A percentile compares a stretch with the other conserved stretches of the same genome.
Conservation (phyloP, 1,140 invertebrate genomes). For the Notospermus geniculatus region DNA sequence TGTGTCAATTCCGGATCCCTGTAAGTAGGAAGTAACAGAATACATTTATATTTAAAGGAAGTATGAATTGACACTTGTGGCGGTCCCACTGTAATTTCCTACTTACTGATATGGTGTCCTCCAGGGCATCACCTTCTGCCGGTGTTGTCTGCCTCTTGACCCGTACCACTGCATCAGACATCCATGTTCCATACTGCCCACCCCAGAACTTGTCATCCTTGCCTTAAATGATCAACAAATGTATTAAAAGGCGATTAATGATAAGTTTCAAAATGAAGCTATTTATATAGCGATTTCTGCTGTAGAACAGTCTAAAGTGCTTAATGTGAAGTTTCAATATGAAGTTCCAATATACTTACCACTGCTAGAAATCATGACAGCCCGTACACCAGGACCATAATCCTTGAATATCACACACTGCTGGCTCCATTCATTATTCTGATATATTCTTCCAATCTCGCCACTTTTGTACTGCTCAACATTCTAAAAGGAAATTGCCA, state of each 20-base stretch:
- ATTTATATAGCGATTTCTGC: not conserved
- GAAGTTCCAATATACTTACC: constrained; percentile 17
- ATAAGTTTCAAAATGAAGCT: not conserved
- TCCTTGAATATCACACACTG: constrained; percentile 22
- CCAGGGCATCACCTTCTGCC: constrained; percentile 27
- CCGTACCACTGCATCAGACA: constrained; percentile 29
- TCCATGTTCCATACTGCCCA: constrained; percentile 31
- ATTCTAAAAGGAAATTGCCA: constrained; percentile 17
- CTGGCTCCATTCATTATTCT: constrained; percentile 27
- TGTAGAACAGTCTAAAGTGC: not conserved
- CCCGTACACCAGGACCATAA: constrained; percentile 31
- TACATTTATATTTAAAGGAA: no score
- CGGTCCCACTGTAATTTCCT: no score
- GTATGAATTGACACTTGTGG: no score
- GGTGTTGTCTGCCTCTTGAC: constrained; percentile 31
- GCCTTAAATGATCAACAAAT: constrained; percentile 19
- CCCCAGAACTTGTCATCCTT: constrained; percentile 41
- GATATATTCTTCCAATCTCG: constrained; percentile 27
- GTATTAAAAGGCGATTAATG: not conserved
- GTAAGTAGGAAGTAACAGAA: no score
- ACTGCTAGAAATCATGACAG: constrained; percentile 24
- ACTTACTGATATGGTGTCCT: constrained; percentile 19
- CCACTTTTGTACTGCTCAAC: constrained; percentile 23
- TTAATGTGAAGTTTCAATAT: no score
- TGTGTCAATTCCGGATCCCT: not conserved